Evolutionary conservation across 2,888 invertebrate species (phyloP).

Genomic region (Netelia fuscicornis): DNA sequence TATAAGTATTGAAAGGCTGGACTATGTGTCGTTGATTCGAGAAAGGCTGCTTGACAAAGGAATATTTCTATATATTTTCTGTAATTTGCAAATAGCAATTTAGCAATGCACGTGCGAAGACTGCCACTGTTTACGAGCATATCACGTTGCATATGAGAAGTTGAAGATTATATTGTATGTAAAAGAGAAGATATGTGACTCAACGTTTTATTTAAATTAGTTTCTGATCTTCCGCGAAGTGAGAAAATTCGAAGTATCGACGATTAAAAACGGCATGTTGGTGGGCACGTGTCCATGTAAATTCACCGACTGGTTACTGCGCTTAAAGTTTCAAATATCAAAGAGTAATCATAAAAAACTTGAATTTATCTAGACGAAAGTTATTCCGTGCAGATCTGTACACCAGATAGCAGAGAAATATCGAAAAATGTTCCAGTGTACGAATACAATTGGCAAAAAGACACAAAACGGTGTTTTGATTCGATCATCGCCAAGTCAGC

Average conservation of each 20-base stretch:
- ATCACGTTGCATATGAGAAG: constrained; percentile 3
- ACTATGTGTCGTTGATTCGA: constrained; percentile 8
- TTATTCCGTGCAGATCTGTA: constrained; percentile 1
- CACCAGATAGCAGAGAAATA: constrained; percentile 1
- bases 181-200: constrained; percentile 45
- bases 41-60: constrained; percentile 27
- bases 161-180: background rate
- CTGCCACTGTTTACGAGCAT: constrained; percentile 14
- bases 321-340: background rate
- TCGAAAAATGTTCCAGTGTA: background rate
- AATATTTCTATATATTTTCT: constrained; percentile 22
- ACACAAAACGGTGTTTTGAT: constrained; percentile 51
- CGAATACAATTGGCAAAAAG: constrained; percentile 39
- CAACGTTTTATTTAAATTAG: constrained; percentile 34
- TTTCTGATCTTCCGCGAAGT: background rate
- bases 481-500: constrained; percentile 8
- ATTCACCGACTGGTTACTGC: background rate
- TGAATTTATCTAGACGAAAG: constrained; percentile 1
- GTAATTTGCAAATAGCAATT: constrained; percentile 6
- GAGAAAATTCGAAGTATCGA: constrained; percentile 11
- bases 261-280: background rate
- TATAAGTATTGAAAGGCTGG: constrained; percentile 44
- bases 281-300: background rate
- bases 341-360: constrained; percentile 8
- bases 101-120: constrained; percentile 10